These are phyloP conservation scores for Blera fallax DNA, from an alignment of 2,888 invertebrate species.

Conservation along the genomic window DNA sequence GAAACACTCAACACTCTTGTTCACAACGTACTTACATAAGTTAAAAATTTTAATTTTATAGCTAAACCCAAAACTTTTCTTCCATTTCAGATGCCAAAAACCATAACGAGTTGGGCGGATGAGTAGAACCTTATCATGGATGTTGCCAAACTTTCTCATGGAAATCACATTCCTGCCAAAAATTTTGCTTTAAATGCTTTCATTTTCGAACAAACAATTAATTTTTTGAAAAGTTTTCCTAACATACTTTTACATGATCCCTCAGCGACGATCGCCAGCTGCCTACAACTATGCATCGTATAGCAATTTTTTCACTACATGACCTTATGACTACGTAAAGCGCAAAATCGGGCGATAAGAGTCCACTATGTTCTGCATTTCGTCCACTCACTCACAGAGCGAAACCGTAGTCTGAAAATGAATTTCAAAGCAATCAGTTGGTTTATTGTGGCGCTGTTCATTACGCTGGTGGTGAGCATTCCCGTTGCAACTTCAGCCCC, in stretches of 20 bases:
- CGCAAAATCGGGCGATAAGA: conserved; percentile 42
- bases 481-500: conserved; percentile 37
- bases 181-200: conserved; percentile 7
- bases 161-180: conserved; percentile 49
- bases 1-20: too few relatives aligned
- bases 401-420: conserved; percentile 47
- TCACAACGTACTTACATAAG: too few relatives aligned
- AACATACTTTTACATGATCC: background rate
- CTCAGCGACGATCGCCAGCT: background rate
- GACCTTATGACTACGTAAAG: background rate
- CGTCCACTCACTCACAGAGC: background rate
- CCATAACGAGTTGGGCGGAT: background rate
- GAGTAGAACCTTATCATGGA: background rate
- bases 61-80: background rate
- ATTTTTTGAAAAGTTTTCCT: background rate
- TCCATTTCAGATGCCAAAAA: conserved; percentile 52
- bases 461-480: conserved; percentile 19
- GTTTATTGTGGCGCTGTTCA: conserved; percentile 20
- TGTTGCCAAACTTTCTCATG: conserved; percentile 8
- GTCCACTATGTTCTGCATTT: background rate
- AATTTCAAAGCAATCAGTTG: conserved; percentile 54
- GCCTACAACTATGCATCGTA: conserved; percentile 33
- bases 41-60: too few relatives aligned
- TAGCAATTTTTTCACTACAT: background rate
- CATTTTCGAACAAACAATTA: background rate